These are phyloP conservation scores for Aproaerema taeniolella DNA, from an alignment of 2,888 invertebrate genomes.

Conservation along the genomic window DNA sequence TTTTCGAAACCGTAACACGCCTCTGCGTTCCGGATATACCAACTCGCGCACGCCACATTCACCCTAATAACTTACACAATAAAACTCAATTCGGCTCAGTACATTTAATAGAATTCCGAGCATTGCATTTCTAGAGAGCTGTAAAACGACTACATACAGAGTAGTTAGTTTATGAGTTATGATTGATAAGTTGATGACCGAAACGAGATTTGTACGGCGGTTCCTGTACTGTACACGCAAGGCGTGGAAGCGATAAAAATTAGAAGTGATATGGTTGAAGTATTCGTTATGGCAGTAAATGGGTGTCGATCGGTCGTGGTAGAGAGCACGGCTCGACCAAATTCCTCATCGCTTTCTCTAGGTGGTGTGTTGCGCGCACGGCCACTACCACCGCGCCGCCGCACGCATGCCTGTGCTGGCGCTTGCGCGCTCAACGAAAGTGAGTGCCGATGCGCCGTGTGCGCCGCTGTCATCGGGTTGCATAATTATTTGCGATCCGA, in stretches of 20 bases:
- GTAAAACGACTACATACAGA: slow-evolving; percentile 46
- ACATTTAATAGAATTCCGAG: slow-evolving; percentile 42
- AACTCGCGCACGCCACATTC: slow-evolving; percentile 52
- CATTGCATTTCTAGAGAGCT: slow-evolving; percentile 69
- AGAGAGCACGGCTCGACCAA: slow-evolving; percentile 51
- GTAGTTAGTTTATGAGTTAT: slow-evolving; percentile 37
- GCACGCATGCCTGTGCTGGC: slow-evolving; percentile 9
- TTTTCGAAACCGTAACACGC: slow-evolving; percentile 76
- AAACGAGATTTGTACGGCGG: slow-evolving; percentile 9
- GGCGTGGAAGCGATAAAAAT: slow-evolving; percentile 3
- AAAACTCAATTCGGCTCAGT: slow-evolving; percentile 56
- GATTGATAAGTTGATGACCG: slow-evolving; percentile 45
- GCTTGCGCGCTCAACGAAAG: slow-evolving; percentile 61
- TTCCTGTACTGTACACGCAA: background rate
- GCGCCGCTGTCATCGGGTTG: slow-evolving; percentile 65
- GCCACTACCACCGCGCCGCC: slow-evolving; percentile 10
- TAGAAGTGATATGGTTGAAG: slow-evolving; percentile 5
- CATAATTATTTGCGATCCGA: slow-evolving; percentile 69
- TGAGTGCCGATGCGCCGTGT: slow-evolving; percentile 48
- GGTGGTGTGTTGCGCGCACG: slow-evolving; percentile 22
- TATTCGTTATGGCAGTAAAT: slow-evolving; percentile 7
- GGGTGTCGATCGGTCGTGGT: slow-evolving; percentile 24
- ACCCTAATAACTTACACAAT: slow-evolving; percentile 52
- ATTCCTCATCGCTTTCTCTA: slow-evolving; percentile 75
- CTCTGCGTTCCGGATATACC: slow-evolving; percentile 70